phyloP scores from a whole-genome alignment of 2,888 invertebrate genomes.

The Watsonalla cultraria region DNA sequence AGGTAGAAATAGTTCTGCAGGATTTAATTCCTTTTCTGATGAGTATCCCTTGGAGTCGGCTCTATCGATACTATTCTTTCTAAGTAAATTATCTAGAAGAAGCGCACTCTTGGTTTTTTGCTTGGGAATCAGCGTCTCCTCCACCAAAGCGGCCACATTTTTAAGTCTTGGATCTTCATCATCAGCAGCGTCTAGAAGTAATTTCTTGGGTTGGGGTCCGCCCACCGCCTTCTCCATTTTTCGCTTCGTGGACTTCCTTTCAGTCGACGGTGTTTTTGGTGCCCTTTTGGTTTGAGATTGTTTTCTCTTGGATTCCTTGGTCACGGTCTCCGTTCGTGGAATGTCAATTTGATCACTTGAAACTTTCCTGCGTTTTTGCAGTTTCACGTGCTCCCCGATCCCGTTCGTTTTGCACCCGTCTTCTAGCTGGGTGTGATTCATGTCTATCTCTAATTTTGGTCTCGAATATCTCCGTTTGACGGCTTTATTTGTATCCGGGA shows the following conservation, averaged over 20 bases:
- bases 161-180: conserved; percentile 51
- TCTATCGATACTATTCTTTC: conserved; percentile 79
- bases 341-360: conserved; percentile 58
- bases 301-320: conserved; percentile 58
- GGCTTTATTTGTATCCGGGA: conserved; percentile 50
- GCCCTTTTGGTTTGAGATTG: conserved; percentile 40
- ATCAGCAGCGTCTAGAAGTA: conserved; percentile 39
- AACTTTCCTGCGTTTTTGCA: conserved; percentile 76
- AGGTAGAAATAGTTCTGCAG: conserved; percentile 67
- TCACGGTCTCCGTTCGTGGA: conserved; percentile 42
- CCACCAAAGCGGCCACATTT: conserved; percentile 36
- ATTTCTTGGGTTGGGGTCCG: conserved; percentile 50
- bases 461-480: conserved; percentile 66
- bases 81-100: conserved; percentile 75
- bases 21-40: conserved; percentile 59
- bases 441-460: conserved; percentile 70
- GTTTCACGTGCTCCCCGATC: conserved; percentile 74
- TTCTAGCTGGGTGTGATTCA: conserved; percentile 69
- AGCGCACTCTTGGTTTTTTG: conserved; percentile 70
- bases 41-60: conserved; percentile 54
- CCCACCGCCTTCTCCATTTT: conserved; percentile 48
- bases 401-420: conserved; percentile 69
- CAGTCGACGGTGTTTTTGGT: conserved; percentile 45
- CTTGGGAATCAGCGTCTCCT: conserved; percentile 41
- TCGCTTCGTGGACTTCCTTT: conserved; percentile 67